Base-by-base conservation (phyloP, 2,888 invertebrate genomes). In the Apamea monoglypha region DNA sequence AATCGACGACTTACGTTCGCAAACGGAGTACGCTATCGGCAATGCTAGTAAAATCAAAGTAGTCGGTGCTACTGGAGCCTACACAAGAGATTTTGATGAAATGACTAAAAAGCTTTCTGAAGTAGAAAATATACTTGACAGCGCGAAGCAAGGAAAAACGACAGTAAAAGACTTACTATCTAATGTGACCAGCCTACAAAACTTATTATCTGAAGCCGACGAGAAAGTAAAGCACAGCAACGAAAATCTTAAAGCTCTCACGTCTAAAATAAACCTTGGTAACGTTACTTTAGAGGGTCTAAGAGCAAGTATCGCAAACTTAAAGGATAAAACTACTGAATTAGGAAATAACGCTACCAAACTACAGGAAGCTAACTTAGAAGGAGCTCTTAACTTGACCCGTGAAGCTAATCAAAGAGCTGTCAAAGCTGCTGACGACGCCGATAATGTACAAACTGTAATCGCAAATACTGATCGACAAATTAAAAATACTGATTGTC, bases 1-100 rank as follows among this genome's bases (percentile, higher is more conserved):
- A 82, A 97, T 99, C 77, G 97, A 97, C 85, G 98, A 98, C 69
- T 92, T 97, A 85, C 93, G 93, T 94, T 98, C 98, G 86, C 98
- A 98, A 94, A 99, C 99, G 0, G 96, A 98, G 75, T 97, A 97
- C 64, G 98, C 99, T 50, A 98, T 99, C 75, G 97, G 98, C 36
- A 98, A 98, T 84, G 99, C 99, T 50, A 98, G 98, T 87, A 98
- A 99, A 93, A 99, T 99, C 80, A 99, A 99, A 94, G 98, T 98
- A 90, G 98, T 99, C 69, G 99, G 99, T 68, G 99, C 99, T 3
- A 98, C 99, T 1, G 99, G 99, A 53, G 99, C 99, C 0, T 99
- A 99, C 94, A 99, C 99, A 14, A 98, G 98, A 91, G 99, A 99
- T 95, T 99, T 99, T 95, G 98, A 98, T 92, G 98, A 98, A 88